Conservation (phyloP, 2,797 vertebrate genomes). For the Alauda arvensis region DNA sequence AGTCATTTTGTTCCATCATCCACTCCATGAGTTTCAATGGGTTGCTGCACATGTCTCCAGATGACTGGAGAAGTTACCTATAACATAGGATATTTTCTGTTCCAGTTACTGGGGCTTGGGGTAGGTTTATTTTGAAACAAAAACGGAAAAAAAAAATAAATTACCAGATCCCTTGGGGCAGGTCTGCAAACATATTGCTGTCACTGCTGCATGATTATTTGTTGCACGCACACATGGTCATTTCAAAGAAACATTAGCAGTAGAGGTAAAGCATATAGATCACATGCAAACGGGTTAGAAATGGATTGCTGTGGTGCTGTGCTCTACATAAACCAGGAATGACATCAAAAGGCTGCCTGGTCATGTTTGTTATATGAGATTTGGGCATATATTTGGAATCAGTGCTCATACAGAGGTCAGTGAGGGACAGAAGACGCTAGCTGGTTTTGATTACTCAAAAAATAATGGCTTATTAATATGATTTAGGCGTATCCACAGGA, state of each 20-base stretch:
- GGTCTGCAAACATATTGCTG: not conserved
- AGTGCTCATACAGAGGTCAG: not conserved
- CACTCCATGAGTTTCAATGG: not conserved
- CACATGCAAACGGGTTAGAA: not conserved
- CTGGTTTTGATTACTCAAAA: slow-evolving; percentile 6
- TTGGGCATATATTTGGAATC: not conserved
- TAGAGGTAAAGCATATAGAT: not conserved
- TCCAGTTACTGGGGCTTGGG: not conserved
- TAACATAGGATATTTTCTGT: not conserved
- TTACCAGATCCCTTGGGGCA: not conserved
- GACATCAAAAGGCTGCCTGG: not conserved
- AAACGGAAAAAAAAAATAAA: not conserved
- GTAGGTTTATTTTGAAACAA: not conserved
- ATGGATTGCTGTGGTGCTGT: not conserved
- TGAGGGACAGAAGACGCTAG: not conserved
- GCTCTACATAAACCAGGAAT: not conserved
- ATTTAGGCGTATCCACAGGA: not conserved
- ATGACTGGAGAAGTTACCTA: not conserved
- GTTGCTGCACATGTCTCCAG: not conserved
- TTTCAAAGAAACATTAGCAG: not conserved
- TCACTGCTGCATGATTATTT: not conserved
- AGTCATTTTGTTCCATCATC: slow-evolving; percentile 6
- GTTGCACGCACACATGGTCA: not conserved
- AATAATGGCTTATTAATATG: slow-evolving; percentile 2
- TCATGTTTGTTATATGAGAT: not conserved